phyloP scores from a whole-genome alignment of 2,113 vertebrate genomes.

The Corythornis cristatus region DNA sequence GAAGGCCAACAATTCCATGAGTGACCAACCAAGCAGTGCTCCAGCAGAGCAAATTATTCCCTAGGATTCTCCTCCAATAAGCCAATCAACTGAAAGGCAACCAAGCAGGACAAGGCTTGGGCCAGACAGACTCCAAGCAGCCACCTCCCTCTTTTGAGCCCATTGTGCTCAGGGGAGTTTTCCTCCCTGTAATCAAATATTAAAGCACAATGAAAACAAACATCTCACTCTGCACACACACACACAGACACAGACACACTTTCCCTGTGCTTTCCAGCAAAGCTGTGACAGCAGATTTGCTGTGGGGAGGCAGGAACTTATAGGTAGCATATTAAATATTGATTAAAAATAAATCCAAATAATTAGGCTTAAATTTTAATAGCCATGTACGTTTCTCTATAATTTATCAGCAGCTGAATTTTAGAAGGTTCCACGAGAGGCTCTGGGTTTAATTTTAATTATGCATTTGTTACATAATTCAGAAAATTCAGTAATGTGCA shows the following conservation, averaged over 20 bases:
- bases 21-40: not conserved
- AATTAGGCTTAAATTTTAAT: conserved; percentile 39
- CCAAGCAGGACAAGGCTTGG: not conserved
- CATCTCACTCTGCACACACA: not conserved
- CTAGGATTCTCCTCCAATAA: not conserved
- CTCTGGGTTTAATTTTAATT: conserved; percentile 43
- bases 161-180: not conserved
- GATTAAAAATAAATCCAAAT: conserved; percentile 48
- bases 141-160: not conserved
- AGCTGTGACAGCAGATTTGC: not conserved
- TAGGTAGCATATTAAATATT: conserved; percentile 30
- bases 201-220: conserved; percentile 1
- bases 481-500: conserved; percentile 59
- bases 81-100: not conserved
- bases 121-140: not conserved
- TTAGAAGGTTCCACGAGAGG: not conserved
- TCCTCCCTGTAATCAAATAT: not conserved
- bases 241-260: not conserved
- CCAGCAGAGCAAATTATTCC: not conserved
- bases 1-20: not conserved
- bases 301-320: not conserved
- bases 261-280: not conserved
- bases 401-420: not conserved
- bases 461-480: conserved; percentile 59
- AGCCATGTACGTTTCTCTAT: not conserved